These are phyloP conservation scores for Microchirus variegatus DNA, from an alignment of 2,797 vertebrate species.

Conservation along the genomic window DNA sequence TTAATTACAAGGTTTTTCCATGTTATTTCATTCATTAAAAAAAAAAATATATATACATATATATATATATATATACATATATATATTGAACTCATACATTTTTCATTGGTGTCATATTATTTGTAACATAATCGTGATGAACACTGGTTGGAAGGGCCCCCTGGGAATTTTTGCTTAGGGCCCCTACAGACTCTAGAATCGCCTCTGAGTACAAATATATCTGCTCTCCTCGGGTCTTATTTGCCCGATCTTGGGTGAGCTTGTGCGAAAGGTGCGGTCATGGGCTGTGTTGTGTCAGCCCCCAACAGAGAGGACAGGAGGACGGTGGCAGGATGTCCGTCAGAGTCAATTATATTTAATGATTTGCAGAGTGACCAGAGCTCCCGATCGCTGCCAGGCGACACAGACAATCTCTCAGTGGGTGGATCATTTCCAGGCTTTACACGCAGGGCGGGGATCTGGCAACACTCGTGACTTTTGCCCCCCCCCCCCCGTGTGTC, in stretches of 20 bases:
- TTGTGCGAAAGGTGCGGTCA: not conserved
- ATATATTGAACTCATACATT: too few species aligned
- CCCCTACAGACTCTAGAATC: too few species aligned
- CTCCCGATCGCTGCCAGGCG: conserved; percentile 54
- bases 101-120: too few species aligned
- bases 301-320: conserved; percentile 14
- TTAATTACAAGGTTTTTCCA: too few species aligned
- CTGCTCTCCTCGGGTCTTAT: not conserved
- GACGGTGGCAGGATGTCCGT: conserved; percentile 59
- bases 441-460: conserved; percentile 16
- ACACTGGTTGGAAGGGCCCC: too few species aligned
- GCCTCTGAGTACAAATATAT: not conserved
- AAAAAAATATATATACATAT: too few species aligned
- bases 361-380: conserved; percentile 59
- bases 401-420: conserved; percentile 34
- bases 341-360: conserved; percentile 71
- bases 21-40: too few species aligned
- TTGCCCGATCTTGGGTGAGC: conserved; percentile 9
- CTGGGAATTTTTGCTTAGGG: too few species aligned
- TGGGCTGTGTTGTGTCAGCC: conserved; percentile 29
- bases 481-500: conserved; percentile 2
- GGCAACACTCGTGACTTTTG: conserved; percentile 7
- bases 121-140: too few species aligned
- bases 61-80: too few species aligned
- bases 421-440: conserved; percentile 8